phyloP scores from a whole-genome alignment of 2,797 vertebrate species.

The Parauchenoglanis punctatus region DNA sequence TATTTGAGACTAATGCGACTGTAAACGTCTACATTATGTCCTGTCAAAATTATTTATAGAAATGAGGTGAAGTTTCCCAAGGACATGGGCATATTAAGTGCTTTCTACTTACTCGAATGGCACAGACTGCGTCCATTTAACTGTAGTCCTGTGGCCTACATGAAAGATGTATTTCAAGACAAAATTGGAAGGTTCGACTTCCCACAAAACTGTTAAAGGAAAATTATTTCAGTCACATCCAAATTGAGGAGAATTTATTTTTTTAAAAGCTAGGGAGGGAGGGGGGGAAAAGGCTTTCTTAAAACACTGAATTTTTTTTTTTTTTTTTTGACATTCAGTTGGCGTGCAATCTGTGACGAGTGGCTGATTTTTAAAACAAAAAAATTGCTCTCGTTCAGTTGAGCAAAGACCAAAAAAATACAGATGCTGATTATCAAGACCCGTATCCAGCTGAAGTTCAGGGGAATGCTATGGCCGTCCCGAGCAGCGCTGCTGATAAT shows the following conservation, averaged over 20 bases:
- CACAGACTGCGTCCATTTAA: not conserved
- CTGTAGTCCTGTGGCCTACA: slow-evolving; percentile 21
- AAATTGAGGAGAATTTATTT: not conserved
- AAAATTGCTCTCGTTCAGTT: not conserved
- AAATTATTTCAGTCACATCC: not conserved
- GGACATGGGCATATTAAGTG: not conserved
- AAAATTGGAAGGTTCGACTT: slow-evolving; percentile 17
- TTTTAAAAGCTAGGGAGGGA: not conserved
- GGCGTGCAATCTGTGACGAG: not conserved
- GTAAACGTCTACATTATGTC: slow-evolving; percentile 45
- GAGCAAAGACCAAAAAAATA: not conserved
- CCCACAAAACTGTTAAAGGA: not conserved
- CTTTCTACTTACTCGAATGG: not conserved
- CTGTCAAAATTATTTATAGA: slow-evolving; percentile 41
- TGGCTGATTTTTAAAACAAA: not conserved
- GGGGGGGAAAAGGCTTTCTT: not conserved
- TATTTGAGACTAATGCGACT: slow-evolving; percentile 16
- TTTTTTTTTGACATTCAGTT: slow-evolving; percentile 15
- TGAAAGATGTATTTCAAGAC: slow-evolving; percentile 2
- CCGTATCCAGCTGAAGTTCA: not conserved
- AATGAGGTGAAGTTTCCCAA: slow-evolving; percentile 6
- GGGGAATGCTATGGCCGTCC: not conserved
- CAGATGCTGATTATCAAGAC: not conserved
- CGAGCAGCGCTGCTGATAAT: slow-evolving; percentile 5
- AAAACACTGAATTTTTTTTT: slow-evolving; percentile 7